These are phyloP conservation scores for Pyrochroa serraticornis DNA, from an alignment of 2,888 invertebrate species.

Conservation along the genomic window DNA sequence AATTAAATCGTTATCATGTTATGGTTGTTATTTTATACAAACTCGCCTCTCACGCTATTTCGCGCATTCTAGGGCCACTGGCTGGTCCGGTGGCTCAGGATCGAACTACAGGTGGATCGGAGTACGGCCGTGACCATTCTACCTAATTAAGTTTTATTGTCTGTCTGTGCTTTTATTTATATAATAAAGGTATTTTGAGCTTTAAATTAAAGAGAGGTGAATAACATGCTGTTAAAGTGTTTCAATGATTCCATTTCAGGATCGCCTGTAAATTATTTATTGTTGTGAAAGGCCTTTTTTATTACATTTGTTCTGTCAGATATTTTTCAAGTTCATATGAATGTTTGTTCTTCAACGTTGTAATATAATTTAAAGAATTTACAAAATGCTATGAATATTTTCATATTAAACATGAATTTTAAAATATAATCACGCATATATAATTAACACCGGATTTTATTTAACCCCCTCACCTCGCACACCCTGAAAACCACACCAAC, in stretches of 20 bases:
- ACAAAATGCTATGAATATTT: constrained; percentile 58
- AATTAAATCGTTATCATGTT: constrained; percentile 58
- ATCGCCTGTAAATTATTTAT: constrained; percentile 52
- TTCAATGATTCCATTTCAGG: constrained; percentile 53
- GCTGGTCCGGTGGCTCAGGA: constrained; percentile 49
- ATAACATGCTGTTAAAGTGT: constrained; percentile 53
- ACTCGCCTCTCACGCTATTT: constrained; percentile 36
- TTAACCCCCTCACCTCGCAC: constrained; percentile 38
- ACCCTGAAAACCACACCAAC: not conserved
- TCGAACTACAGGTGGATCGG: constrained; percentile 53
- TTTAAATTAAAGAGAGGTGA: constrained; percentile 57
- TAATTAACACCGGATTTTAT: constrained; percentile 50
- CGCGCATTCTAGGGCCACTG: constrained; percentile 37
- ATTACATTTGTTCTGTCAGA: constrained; percentile 49
- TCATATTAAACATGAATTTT: constrained; percentile 57
- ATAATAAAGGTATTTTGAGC: constrained; percentile 55
- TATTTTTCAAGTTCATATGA: constrained; percentile 48
- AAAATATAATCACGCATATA: constrained; percentile 58
- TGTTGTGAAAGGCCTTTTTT: constrained; percentile 54
- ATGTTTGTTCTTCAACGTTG: constrained; percentile 56
- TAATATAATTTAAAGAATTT: constrained; percentile 57
- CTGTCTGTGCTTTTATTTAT: constrained; percentile 57
- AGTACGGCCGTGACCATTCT: constrained; percentile 53
- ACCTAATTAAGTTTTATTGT: constrained; percentile 53
- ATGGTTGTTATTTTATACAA: constrained; percentile 58